A percentile compares a stretch with the other conserved stretches of the same genome.
phyloP scores from a whole-genome alignment of 2,888 invertebrate genomes.

The Idaea aversata region DNA sequence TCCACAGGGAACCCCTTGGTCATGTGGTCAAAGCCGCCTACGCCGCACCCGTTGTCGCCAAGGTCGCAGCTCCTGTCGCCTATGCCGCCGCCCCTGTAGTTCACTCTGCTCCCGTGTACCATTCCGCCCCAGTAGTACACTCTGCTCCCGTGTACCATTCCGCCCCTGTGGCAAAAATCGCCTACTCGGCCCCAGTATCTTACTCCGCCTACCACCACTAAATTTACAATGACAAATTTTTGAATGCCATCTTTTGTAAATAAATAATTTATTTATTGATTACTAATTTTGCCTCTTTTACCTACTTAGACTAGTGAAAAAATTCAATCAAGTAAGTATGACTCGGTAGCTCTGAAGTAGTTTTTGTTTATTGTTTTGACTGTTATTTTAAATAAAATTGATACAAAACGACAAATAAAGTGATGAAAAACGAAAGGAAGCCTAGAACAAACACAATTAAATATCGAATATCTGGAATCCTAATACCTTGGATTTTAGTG shows the following conservation, averaged over 20 bases:
- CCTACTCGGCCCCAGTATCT: constrained; percentile 33
- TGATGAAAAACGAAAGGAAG: background rate
- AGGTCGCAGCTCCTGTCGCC: constrained; percentile 33
- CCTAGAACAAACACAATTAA: constrained; percentile 28
- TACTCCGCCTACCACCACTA: constrained; percentile 38
- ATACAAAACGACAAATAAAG: background rate
- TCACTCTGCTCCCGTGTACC: constrained; percentile 34
- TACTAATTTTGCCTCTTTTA: constrained; percentile 16
- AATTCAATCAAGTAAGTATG: background rate
- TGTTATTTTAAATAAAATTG: background rate
- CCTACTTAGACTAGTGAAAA: background rate
- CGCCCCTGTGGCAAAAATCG: constrained; percentile 31
- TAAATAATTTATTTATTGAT: constrained; percentile 49
- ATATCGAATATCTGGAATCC: constrained; percentile 68
- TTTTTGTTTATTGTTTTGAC: background rate
- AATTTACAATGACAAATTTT: constrained; percentile 21
- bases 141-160: constrained; percentile 36
- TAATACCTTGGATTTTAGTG: constrained; percentile 50
- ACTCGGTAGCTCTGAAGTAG: background rate
- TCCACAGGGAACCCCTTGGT: constrained; percentile 64
- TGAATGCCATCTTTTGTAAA: constrained; percentile 46
- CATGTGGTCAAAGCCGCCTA: constrained; percentile 34
- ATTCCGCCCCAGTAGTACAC: constrained; percentile 37
- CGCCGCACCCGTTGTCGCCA: constrained; percentile 34
- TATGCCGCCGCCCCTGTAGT: constrained; percentile 27